phyloP scores from a whole-genome alignment of 2,888 invertebrate genomes.

The Hetaerina titia region DNA sequence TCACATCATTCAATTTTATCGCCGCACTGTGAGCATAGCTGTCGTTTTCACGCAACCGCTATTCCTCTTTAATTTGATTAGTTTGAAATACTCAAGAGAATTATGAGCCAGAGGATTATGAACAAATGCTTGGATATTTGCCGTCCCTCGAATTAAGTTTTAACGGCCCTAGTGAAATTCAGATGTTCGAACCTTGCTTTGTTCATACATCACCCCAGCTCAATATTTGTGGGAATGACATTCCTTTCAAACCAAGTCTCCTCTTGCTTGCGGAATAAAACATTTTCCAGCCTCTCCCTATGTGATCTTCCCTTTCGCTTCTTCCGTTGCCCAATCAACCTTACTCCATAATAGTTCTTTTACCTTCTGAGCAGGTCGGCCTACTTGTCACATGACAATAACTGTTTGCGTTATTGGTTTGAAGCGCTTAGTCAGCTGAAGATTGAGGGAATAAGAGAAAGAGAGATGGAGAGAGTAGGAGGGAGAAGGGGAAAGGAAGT shows the following conservation, averaged over 20 bases:
- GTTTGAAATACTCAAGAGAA: too few relatives aligned
- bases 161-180: too few relatives aligned
- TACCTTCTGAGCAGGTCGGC: background rate
- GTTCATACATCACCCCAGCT: too few relatives aligned
- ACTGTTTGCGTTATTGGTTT: conserved; percentile 59
- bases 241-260: background rate
- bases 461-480: background rate
- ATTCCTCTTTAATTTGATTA: too few relatives aligned
- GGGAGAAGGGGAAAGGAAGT: conserved; percentile 7
- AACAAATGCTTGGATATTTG: too few relatives aligned
- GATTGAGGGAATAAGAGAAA: background rate
- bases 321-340: background rate
- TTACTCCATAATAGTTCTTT: background rate
- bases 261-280: background rate
- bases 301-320: background rate
- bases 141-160: too few relatives aligned
- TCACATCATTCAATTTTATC: too few relatives aligned
- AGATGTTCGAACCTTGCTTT: too few relatives aligned
- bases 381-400: conserved; percentile 38
- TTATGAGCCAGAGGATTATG: too few relatives aligned
- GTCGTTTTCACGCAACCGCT: too few relatives aligned
- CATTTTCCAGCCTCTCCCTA: background rate
- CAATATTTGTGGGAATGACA: too few relatives aligned
- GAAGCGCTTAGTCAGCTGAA: conserved; percentile 19
- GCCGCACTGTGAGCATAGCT: too few relatives aligned